Conservation (phyloP, 2,888 invertebrate species). For the Mesorhabditis sp. region DNA sequence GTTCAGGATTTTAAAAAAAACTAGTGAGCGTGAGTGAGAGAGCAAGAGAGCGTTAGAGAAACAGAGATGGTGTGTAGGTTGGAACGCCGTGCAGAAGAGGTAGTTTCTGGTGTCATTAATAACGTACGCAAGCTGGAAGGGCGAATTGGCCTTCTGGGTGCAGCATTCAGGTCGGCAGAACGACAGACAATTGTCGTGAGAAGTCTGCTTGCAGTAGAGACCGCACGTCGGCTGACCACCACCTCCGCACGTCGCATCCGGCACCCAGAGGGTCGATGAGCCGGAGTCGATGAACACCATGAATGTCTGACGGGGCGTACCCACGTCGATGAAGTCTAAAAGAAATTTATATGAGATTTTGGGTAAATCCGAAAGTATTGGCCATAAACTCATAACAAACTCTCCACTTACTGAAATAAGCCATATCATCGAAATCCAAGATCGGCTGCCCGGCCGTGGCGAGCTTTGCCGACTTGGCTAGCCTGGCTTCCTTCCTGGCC, state of each 20-base stretch:
- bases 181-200: slow-evolving; percentile 33
- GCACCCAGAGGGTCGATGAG: slow-evolving; percentile 41
- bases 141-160: slow-evolving; percentile 10
- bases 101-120: no score
- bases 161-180: slow-evolving; percentile 34
- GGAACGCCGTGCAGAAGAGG: no score
- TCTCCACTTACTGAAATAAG: slow-evolving; percentile 27
- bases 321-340: slow-evolving; percentile 32
- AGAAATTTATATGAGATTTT: not conserved
- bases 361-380: not conserved
- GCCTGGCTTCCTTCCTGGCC: slow-evolving; percentile 9
- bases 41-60: slow-evolving; percentile 7
- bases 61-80: not conserved
- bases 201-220: slow-evolving; percentile 28
- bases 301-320: slow-evolving; percentile 44
- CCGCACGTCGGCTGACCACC: slow-evolving; percentile 25
- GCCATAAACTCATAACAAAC: no score
- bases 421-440: slow-evolving; percentile 36
- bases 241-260: slow-evolving; percentile 25
- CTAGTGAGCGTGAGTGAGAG: not conserved
- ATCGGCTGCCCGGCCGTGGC: slow-evolving; percentile 19
- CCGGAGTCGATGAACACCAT: slow-evolving; percentile 43
- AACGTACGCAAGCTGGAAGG: no score
- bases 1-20: slow-evolving; percentile 10
- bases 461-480: not conserved